Evolutionary conservation across 2,888 invertebrate genomes (phyloP), one percentile per base, ranked within the genome.

Genomic region (Colostygia pectinataria): DNA sequence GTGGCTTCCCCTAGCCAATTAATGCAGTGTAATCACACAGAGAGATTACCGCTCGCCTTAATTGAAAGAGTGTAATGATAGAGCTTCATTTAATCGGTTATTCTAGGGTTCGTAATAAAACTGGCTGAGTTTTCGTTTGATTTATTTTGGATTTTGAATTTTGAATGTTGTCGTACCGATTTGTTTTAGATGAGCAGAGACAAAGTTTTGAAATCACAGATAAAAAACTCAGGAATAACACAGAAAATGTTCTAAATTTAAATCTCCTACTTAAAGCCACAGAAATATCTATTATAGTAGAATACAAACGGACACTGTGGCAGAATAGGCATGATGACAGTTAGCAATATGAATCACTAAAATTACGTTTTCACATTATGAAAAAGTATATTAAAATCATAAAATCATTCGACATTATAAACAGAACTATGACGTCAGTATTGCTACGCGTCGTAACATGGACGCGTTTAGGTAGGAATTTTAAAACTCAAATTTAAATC

Each of bases 11-110:
- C 70, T 61, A 72, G 74, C 85, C 89, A 89, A 90, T 90, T 90
- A 90, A 83, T 80, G 86, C 80, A 82, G 84, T 84, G 83, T 89
- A 89, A 89, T 88, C 84, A 83, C 80, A 77, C 78, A 77, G 75
- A 78, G 83, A 80, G 89, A 88, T 88, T 87, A 86, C 75, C 75
- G 77, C 69, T 71, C 56, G 73, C 67, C 72, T 84, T 86, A 88
- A 88, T 88, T 85, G 85, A 85, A 85, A 84, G 80, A 83, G 81
- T 81, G 81, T 79, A 77, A 80, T 74, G 73, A 65, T 63, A 52
- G 49, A 46, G 55, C 56, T 52, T 53, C 49, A 54, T n/a, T n/a
- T n/a, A n/a, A n/a, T 59, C 55, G 38, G 38, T 34, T 50, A 32
- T 29, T 40, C 52, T 53, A 44, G 58, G 60, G 52, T 41, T 23